A percentile compares a stretch with the other conserved stretches of the same genome.
Conservation (phyloP, 1,140 invertebrate genomes). For the Penaeus japonicus region DNA sequence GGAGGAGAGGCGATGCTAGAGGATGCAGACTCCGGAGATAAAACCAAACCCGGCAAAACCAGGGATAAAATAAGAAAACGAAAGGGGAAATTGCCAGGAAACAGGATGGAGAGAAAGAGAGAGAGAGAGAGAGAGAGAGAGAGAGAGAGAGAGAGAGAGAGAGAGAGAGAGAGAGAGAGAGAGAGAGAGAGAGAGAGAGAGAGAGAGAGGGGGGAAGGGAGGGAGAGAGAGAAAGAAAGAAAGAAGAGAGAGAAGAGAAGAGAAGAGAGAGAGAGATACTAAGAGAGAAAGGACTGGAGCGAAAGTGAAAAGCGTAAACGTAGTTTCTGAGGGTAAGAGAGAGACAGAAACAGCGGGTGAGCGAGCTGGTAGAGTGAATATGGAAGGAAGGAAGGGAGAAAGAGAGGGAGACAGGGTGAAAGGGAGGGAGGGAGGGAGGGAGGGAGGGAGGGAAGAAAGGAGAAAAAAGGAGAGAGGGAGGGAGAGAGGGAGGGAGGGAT, state of each 20-base stretch:
- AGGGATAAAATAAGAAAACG: too few relatives aligned
- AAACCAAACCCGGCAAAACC: too few relatives aligned
- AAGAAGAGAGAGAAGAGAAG: too few relatives aligned
- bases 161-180: not conserved
- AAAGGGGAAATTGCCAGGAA: not conserved
- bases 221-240: not conserved
- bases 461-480: not conserved
- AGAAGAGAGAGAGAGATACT: not conserved
- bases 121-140: not conserved
- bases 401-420: not conserved
- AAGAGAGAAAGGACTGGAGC: not conserved
- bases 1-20: too few relatives aligned
- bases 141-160: not conserved
- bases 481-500: not conserved
- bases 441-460: not conserved
- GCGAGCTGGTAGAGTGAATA: not conserved
- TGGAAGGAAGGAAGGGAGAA: not conserved
- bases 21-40: too few relatives aligned
- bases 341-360: conserved; percentile 2
- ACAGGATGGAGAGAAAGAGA: not conserved
- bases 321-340: not conserved
- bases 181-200: not conserved
- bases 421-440: not conserved
- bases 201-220: not conserved
- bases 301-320: not conserved